Conservation (phyloP, 2,113 vertebrate species). For the Alexandromys fortis region DNA sequence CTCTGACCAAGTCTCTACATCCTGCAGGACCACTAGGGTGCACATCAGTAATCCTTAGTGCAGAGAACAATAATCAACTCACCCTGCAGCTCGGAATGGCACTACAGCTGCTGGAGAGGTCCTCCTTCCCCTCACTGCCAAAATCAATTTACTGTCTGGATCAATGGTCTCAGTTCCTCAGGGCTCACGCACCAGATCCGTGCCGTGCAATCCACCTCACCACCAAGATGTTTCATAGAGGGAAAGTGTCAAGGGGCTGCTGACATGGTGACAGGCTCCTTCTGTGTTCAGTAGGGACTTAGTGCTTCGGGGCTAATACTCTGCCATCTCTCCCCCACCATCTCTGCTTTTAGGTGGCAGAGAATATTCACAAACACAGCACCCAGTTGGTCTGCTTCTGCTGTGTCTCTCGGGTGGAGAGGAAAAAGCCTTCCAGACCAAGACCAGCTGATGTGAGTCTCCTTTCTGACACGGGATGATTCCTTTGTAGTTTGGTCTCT, state of each 20-base stretch:
- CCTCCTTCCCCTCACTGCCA: not conserved
- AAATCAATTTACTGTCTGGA: conserved; percentile 15
- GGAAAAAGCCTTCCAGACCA: not conserved
- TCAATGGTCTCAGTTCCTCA: not conserved
- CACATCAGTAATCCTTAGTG: not conserved
- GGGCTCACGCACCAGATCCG: not conserved
- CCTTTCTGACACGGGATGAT: not conserved
- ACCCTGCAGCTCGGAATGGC: not conserved
- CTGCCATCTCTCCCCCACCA: not conserved
- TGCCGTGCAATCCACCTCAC: not conserved
- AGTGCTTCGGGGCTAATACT: not conserved
- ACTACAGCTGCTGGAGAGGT: not conserved
- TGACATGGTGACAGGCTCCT: not conserved
- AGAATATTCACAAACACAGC: not conserved
- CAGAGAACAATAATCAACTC: not conserved
- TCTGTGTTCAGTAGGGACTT: not conserved
- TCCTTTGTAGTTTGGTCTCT: conserved; percentile 18
- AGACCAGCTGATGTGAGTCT: not conserved
- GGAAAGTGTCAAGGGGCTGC: not conserved
- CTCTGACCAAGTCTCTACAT: not conserved
- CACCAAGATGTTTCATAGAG: not conserved
- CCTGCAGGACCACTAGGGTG: not conserved
- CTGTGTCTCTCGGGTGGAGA: not conserved
- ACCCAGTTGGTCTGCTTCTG: not conserved
- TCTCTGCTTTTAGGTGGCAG: not conserved